Conservation (phyloP, 1,140 invertebrate genomes). For the Caerostris extrusa region DNA sequence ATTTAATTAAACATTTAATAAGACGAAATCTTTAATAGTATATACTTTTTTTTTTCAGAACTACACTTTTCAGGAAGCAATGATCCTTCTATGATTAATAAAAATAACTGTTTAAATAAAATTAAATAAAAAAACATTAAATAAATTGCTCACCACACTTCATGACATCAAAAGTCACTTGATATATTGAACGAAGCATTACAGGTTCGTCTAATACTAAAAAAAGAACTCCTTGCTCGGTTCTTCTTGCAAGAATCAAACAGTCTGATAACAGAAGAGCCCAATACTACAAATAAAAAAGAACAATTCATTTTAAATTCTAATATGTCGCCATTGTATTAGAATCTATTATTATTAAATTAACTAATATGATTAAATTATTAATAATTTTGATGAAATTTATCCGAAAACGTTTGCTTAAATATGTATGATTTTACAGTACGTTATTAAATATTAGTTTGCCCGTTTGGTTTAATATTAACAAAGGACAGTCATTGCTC, state of each 20-base stretch:
- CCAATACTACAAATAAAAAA: constrained; percentile 54
- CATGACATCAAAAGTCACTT: constrained; percentile 68
- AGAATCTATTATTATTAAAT: background rate
- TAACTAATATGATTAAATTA: background rate
- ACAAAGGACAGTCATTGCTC: too few relatives aligned
- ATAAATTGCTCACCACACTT: constrained; percentile 49
- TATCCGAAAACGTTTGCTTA: too few relatives aligned
- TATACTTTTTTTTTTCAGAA: too few relatives aligned
- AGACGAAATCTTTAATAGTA: too few relatives aligned
- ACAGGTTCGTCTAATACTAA: constrained; percentile 69
- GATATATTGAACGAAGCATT: constrained; percentile 62
- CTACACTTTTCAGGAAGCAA: too few relatives aligned
- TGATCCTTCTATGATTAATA: too few relatives aligned
- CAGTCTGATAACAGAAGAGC: constrained; percentile 68
- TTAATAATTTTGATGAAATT: too few relatives aligned
- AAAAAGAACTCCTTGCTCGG: constrained; percentile 52
- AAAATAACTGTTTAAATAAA: too few relatives aligned
- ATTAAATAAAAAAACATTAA: background rate
- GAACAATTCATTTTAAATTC: background rate
- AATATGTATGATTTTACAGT: too few relatives aligned
- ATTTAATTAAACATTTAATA: too few relatives aligned
- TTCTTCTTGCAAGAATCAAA: constrained; percentile 58
- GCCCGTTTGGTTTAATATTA: too few relatives aligned
- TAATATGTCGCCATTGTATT: background rate
- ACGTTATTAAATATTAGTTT: too few relatives aligned